phyloP scores from a whole-genome alignment of 2,888 invertebrate genomes.

The Lysandra bellargus region DNA sequence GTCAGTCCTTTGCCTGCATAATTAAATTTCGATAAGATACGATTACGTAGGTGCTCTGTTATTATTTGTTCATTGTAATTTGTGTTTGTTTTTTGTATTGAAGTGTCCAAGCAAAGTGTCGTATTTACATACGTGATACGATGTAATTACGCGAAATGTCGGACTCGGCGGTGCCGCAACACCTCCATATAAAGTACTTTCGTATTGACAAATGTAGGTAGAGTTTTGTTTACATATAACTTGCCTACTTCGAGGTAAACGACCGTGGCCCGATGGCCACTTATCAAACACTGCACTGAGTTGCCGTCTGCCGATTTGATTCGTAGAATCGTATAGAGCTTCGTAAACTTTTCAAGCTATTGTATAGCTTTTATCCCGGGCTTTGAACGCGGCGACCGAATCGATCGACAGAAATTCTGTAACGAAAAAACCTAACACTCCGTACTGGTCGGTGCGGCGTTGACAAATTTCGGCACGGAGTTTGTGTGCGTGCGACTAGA shows the following conservation, averaged over 20 bases:
- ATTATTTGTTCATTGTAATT: neutral
- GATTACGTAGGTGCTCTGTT: neutral
- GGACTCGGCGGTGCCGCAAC: neutral
- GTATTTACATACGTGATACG: constrained; percentile 2
- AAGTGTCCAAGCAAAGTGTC: neutral
- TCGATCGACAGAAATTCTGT: too few species aligned
- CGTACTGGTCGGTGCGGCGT: too few species aligned
- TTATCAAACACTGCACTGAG: neutral
- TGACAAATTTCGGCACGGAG: too few species aligned
- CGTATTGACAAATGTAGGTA: constrained; percentile 9
- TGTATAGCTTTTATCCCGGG: too few species aligned
- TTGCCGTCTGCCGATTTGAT: neutral
- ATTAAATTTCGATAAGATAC: neutral
- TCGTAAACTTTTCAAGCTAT: too few species aligned
- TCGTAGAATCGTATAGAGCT: neutral
- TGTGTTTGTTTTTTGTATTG: neutral
- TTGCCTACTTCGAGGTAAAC: neutral
- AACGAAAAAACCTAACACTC: too few species aligned
- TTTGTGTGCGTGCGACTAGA: too few species aligned
- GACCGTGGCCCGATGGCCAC: neutral
- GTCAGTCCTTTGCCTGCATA: too few species aligned
- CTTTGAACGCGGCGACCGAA: too few species aligned
- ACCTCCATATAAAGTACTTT: constrained; percentile 2
- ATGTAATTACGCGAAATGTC: constrained; percentile 6
- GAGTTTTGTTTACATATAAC: constrained; percentile 6